Conservation (phyloP, 2,797 vertebrate species). For the Macropodus opercularis region DNA sequence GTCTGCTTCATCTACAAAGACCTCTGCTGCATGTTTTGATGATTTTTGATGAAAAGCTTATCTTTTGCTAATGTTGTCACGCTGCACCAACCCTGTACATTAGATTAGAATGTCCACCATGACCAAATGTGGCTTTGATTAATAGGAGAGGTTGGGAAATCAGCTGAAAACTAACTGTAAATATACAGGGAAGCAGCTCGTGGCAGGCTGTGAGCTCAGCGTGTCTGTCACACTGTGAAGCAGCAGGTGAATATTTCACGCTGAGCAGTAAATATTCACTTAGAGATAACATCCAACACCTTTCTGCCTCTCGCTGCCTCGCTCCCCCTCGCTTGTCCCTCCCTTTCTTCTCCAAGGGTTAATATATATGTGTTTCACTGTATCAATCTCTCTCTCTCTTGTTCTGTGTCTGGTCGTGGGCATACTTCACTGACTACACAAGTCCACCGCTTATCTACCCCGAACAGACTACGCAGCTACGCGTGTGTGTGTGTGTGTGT, state of each 20-base stretch:
- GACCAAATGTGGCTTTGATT: conserved; percentile 56
- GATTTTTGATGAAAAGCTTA: conserved; percentile 44
- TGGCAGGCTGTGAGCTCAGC: conserved; percentile 2
- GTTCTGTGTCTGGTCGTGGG: conserved; percentile 40
- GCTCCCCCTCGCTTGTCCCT: conserved; percentile 28
- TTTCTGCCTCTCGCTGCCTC: conserved; percentile 40
- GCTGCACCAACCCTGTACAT: conserved; percentile 14
- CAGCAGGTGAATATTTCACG: conserved; percentile 48
- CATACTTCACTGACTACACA: conserved; percentile 68
- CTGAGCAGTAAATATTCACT: conserved; percentile 71
- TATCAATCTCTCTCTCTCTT: conserved; percentile 45
- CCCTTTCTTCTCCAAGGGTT: conserved; percentile 51
- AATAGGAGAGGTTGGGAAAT: conserved; percentile 29
- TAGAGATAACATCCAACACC: conserved; percentile 66
- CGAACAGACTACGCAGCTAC: conserved; percentile 61
- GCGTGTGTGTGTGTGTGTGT: conserved; percentile 27
- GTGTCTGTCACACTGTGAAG: conserved; percentile 41
- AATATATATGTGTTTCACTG: conserved; percentile 46
- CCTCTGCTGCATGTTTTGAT: conserved; percentile 36
- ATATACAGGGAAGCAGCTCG: conserved; percentile 24
- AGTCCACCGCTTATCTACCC: conserved; percentile 73
- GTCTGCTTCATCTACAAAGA: conserved; percentile 57
- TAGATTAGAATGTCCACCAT: conserved; percentile 39
- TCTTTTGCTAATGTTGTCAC: conserved; percentile 44
- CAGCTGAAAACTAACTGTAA: conserved; percentile 17